Percentiles rank a stretch among this genome's conserved stretches.
These are phyloP conservation scores for Mesorhabditis spiculigera DNA, from an alignment of 2,888 invertebrate genomes.

Conservation along the genomic window DNA sequence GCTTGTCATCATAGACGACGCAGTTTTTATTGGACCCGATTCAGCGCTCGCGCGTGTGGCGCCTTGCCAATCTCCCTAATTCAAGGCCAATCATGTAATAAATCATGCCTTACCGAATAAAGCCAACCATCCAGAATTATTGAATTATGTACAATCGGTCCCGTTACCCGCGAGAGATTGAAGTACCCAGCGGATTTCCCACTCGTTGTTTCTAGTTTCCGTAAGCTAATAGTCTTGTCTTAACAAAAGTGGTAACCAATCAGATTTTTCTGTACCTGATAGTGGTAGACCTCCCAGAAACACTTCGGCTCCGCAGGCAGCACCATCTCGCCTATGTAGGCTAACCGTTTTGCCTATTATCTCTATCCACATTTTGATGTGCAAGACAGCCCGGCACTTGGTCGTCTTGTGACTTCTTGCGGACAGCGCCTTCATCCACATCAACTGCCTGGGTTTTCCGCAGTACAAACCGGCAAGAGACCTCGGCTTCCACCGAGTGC, in stretches of 20 bases:
- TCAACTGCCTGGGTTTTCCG: constrained; percentile 25
- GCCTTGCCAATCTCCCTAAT: constrained; percentile 29
- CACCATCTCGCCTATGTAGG: constrained; percentile 21
- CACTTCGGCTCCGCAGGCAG: constrained; percentile 42
- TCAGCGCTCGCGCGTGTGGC: constrained; percentile 33
- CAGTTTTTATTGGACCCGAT: constrained; percentile 18
- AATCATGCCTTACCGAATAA: constrained; percentile 5
- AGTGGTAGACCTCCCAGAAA: constrained; percentile 43
- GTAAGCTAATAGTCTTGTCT: too few relatives aligned
- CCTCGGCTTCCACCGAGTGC: constrained; percentile 10
- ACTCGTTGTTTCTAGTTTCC: too few relatives aligned
- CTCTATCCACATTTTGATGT: constrained; percentile 48
- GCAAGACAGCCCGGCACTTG: constrained; percentile 35
- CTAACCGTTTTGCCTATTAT: constrained; percentile 19
- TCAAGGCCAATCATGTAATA: not conserved
- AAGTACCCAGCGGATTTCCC: not conserved
- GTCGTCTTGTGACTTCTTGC: constrained; percentile 20
- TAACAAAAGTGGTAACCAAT: too few relatives aligned
- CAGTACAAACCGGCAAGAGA: constrained; percentile 30
- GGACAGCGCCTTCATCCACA: constrained; percentile 29
- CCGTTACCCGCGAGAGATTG: not conserved
- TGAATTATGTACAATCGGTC: too few relatives aligned
- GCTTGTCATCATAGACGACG: constrained; percentile 25
- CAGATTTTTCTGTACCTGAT: constrained; percentile 20
- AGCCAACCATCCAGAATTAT: constrained; percentile 10